phyloP scores from a whole-genome alignment of 2,113 vertebrate species.

The Syngnathus floridae region DNA sequence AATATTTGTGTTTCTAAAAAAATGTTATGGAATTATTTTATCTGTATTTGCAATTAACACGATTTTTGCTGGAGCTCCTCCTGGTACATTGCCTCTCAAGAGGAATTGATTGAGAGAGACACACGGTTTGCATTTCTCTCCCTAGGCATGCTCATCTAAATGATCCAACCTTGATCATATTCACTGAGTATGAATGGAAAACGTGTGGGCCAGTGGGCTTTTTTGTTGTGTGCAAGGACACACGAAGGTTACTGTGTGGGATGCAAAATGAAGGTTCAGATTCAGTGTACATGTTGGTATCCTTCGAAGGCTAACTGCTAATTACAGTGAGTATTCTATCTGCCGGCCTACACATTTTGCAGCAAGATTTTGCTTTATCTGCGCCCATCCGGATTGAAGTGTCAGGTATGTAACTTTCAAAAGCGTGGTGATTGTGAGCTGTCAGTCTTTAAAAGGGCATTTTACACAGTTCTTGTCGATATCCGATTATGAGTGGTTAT shows the following conservation, averaged over 20 bases:
- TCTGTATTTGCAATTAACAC: slow-evolving; percentile 52
- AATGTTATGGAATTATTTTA: neutral
- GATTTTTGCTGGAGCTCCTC: slow-evolving; percentile 36
- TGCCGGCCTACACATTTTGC: neutral
- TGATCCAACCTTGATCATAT: slow-evolving; percentile 56
- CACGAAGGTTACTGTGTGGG: slow-evolving; percentile 43
- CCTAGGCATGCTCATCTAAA: slow-evolving; percentile 44
- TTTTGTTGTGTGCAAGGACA: slow-evolving; percentile 62
- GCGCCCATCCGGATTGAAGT: neutral
- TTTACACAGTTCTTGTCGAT: neutral
- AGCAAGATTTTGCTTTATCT: slow-evolving; percentile 2
- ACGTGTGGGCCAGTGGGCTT: slow-evolving; percentile 39
- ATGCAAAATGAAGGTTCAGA: slow-evolving; percentile 32
- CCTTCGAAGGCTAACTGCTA: slow-evolving; percentile 13
- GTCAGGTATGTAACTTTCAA: neutral
- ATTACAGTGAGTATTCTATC: slow-evolving; percentile 2
- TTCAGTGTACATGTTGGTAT: slow-evolving; percentile 23
- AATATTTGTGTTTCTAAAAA: slow-evolving; percentile 26
- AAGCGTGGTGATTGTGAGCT: neutral
- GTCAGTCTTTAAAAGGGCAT: neutral
- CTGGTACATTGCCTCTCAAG: slow-evolving; percentile 36
- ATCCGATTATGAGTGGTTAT: neutral
- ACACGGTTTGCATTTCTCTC: slow-evolving; percentile 37
- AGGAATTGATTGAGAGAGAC: slow-evolving; percentile 43
- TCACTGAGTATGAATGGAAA: slow-evolving; percentile 52